These are phyloP conservation scores for Orchesellides sinensis DNA, from an alignment of 2,888 invertebrate genomes.

Conservation along the genomic window DNA sequence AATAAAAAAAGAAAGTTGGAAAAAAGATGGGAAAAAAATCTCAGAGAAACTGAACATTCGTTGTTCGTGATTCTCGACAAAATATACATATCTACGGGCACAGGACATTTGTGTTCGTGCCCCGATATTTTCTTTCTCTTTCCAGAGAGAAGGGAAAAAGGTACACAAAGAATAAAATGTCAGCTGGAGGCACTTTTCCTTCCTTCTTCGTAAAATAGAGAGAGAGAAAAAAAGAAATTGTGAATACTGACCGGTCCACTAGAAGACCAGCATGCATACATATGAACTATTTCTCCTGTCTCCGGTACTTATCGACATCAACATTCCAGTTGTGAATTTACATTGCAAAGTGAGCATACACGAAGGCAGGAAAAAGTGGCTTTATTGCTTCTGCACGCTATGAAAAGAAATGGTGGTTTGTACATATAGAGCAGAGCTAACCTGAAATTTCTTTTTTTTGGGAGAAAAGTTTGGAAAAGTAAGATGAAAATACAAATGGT, in stretches of 20 bases:
- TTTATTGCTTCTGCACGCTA: conserved; percentile 25
- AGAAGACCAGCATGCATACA: conserved; percentile 50
- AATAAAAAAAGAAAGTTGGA: conserved; percentile 45
- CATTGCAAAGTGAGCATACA: conserved; percentile 56
- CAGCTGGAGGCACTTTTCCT: conserved; percentile 63
- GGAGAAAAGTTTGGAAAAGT: conserved; percentile 13
- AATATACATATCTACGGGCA: conserved; percentile 35
- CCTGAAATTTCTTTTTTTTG: not conserved
- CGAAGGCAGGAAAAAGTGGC: conserved; percentile 28
- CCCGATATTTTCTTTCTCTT: conserved; percentile 56
- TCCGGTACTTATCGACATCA: conserved; percentile 51
- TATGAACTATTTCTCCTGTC: conserved; percentile 29
- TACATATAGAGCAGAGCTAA: not conserved
- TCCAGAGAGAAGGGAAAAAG: conserved; percentile 26
- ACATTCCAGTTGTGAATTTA: conserved; percentile 44
- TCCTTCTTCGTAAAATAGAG: conserved; percentile 27
- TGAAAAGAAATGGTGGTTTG: not conserved
- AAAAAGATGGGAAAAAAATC: conserved; percentile 40
- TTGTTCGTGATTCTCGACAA: conserved; percentile 47
- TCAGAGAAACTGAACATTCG: conserved; percentile 52
- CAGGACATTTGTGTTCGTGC: conserved; percentile 34
- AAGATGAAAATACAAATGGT: not conserved
- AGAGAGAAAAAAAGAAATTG: conserved; percentile 15
- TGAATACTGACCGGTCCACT: conserved; percentile 45
- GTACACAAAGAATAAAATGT: conserved; percentile 65